Evolutionary conservation across 2,888 invertebrate genomes (phyloP), one percentile per base, ranked within the genome.

Genomic region (Pelosia muscerda): DNA sequence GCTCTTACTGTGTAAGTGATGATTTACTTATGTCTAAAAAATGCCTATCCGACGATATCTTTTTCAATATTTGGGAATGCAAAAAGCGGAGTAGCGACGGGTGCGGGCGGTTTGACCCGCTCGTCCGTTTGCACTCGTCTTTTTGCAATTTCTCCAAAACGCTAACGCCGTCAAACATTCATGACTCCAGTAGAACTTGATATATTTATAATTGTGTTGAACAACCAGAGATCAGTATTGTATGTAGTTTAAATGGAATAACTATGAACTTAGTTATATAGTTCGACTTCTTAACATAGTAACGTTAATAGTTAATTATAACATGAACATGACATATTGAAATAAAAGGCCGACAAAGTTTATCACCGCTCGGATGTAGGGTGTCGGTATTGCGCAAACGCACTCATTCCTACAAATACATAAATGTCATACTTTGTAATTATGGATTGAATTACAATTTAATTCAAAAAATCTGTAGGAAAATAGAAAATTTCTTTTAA

Each of bases 351-450:
- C 94, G 94, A 93, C 94, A 94, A 94, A 94, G 90, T 94, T 94
- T 94, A 94, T 94, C 94, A 87, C 81, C 75, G 83, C 82, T 94
- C 94, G 94, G 94, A 95, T 94, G 93, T 91, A 88, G 86, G 80
- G 85, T 85, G 91, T 86, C 92, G 91, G 89, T 87, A 87, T 94
- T 94, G 93, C 92, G 92, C 92, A 94, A 94, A 92, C 89, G 73
- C 82, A 83, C 80, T 77, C 76, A 77, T 81, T 82, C 81, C 78
- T 80, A 81, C 72, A 78, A 59, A 72, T 73, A 69, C n/a, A 28
- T 67, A 72, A 71, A 71, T 72, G 54, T 67, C 71, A 75, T 56
- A 73, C 56, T 70, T 71, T 70, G 64, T 65, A 69, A 49, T 65
- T 63, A 66, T 72, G 2, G 58, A 66, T 60, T 67, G 19, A 13